A percentile compares a stretch with the other conserved stretches of the same genome.
These are phyloP conservation scores for Drosophila nigromelanica DNA, from an alignment of 1,140 invertebrate genomes.

Conservation along the genomic window DNA sequence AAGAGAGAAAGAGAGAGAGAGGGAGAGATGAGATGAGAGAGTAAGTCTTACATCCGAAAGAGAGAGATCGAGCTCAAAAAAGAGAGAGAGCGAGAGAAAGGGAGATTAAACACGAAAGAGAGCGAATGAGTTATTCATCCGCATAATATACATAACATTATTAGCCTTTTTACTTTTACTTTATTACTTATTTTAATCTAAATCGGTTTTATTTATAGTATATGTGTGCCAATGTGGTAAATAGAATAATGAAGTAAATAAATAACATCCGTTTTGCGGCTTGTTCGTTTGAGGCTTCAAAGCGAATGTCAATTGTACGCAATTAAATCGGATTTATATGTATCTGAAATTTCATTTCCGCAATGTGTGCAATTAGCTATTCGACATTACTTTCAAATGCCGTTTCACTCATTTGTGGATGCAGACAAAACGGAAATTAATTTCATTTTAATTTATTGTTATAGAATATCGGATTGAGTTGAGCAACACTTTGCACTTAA, in stretches of 20 bases:
- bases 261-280: constrained; percentile 62
- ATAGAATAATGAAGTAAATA: constrained; percentile 32
- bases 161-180: no score
- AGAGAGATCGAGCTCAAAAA: no score
- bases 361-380: constrained; percentile 47
- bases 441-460: constrained; percentile 72
- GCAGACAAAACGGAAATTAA: constrained; percentile 71
- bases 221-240: not conserved
- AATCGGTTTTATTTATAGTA: no score
- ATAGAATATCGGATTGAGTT: constrained; percentile 64
- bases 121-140: no score
- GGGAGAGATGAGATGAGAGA: no score
- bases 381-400: constrained; percentile 20
- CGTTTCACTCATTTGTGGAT: constrained; percentile 12
- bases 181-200: no score
- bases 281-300: constrained; percentile 49
- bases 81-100: no score
- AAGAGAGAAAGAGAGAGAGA: no score
- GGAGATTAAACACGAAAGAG: no score
- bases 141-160: no score
- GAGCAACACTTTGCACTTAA: constrained; percentile 35
- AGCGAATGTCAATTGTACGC: constrained; percentile 73
- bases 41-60: no score
- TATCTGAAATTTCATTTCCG: constrained; percentile 72
- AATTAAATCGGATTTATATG: constrained; percentile 71